Conservation (phyloP, 2,797 vertebrate genomes). For the Falco naumanni region DNA sequence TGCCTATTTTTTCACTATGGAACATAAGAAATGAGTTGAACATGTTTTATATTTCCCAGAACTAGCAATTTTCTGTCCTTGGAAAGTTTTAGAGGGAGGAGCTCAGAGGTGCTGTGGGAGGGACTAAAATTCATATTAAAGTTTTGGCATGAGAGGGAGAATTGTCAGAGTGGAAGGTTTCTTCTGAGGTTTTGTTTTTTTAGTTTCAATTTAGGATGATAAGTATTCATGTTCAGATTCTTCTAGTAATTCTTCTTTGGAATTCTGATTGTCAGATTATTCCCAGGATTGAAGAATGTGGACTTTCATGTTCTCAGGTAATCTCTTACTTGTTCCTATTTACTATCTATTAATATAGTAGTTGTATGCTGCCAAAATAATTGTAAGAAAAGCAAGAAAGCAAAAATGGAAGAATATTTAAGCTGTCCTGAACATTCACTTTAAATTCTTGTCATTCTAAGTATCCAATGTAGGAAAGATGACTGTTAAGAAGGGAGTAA, state of each 20-base stretch:
- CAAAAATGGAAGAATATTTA: background rate
- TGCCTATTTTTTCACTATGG: constrained; percentile 12
- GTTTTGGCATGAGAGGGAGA: constrained; percentile 54
- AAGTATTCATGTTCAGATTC: constrained; percentile 3
- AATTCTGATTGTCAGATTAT: constrained; percentile 57
- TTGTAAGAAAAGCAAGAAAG: background rate
- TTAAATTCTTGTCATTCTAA: constrained; percentile 2
- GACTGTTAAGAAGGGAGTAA: background rate
- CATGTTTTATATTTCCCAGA: constrained; percentile 19
- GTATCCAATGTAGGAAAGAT: background rate
- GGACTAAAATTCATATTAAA: constrained; percentile 64
- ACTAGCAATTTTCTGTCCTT: constrained; percentile 21
- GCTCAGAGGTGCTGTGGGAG: constrained; percentile 63
- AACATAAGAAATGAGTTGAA: constrained; percentile 9
- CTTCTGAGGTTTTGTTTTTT: constrained; percentile 35
- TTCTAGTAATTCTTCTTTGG: constrained; percentile 64
- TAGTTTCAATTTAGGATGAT: constrained; percentile 41
- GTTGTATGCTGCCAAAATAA: background rate
- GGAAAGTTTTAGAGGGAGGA: constrained; percentile 59
- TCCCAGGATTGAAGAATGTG: constrained; percentile 72
- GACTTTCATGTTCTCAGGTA: constrained; percentile 79
- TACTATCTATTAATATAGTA: background rate
- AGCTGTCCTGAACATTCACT: background rate
- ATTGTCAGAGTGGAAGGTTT: constrained; percentile 57
- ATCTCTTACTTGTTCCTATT: constrained; percentile 30